Base-by-base conservation (phyloP, 2,797 vertebrate species). In the Echeneis naucrates region DNA sequence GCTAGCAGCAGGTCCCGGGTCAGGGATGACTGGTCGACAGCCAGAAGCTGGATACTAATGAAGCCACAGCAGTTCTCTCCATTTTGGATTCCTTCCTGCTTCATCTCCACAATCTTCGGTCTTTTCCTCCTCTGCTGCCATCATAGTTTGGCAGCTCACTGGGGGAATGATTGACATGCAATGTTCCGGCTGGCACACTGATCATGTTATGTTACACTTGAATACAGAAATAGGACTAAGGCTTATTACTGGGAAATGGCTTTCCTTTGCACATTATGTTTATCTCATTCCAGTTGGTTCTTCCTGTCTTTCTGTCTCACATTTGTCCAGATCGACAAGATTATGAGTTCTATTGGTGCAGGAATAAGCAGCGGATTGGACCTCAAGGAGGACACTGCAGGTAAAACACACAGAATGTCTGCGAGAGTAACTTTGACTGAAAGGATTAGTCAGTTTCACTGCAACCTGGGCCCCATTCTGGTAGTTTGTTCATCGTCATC, bases 341-440 rank as follows among this genome's bases (percentile, higher is more conserved):
- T 99, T 81, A 99, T 99, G 97, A 99, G 93, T 91, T 98, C 96
- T 47, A 97, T 99, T 78, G 97, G 97, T 75, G 97, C 95, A 51
- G 97, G 97, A 82, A 99, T 99, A 82, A 93, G 94, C 75, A 97
- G 94, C 42, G 96, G 95, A 74, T 84, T 97, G 87, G 92, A 95
- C 82, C 95, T 95, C 75, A 95, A 93, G 40, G 91, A 95, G 66
- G 88, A 94, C 4, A 14, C 33, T 54, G 80, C 94, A 96, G 96
- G 97, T 98, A 94, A 95, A 92, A 38, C 8, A 68, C 51, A 72
- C 67, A 8, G 17, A 53, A 16, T 69, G 16, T 42, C n/a, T 53
- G 57, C 58, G 47, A 21, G 48, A 57, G 59, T 48, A 19, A 26
- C 16, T 68, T 13, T 33, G 5, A 35, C 3, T 44, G 38, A 24